Conservation (phyloP, 2,888 invertebrate genomes). For the Troides oblongomaculatus region DNA sequence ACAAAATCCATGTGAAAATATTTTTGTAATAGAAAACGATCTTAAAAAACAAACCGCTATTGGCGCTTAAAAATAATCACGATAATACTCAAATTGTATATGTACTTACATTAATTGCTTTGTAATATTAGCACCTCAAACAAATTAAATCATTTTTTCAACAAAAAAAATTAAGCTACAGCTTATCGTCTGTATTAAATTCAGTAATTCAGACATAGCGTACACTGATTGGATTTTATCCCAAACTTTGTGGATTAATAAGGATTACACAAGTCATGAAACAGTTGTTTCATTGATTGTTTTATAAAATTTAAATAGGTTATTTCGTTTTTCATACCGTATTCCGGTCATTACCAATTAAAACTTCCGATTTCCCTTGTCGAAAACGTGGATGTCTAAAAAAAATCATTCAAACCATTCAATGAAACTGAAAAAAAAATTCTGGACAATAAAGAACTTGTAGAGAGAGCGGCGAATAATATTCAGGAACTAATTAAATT, state of each 20-base stretch:
- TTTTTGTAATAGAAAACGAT: not conserved
- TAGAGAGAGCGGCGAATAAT: not conserved
- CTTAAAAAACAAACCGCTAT: too few relatives aligned
- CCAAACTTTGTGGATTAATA: constrained; percentile 38
- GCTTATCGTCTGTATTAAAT: constrained; percentile 1
- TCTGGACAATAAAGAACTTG: not conserved
- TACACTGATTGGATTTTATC: constrained; percentile 37
- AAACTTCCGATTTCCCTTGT: not conserved
- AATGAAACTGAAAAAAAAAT: not conserved
- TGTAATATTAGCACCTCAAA: not conserved
- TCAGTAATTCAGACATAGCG: constrained; percentile 8
- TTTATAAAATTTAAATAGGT: constrained; percentile 5
- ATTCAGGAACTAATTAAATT: not conserved
- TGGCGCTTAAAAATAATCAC: too few relatives aligned
- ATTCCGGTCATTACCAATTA: not conserved
- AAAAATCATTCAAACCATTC: not conserved
- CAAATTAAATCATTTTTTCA: not conserved
- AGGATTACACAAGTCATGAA: constrained; percentile 21
- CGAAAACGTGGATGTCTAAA: not conserved
- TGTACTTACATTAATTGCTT: too few relatives aligned
- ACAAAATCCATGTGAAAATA: not conserved
- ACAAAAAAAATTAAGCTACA: not conserved
- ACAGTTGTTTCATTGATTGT: constrained; percentile 4
- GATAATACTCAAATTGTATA: too few relatives aligned
- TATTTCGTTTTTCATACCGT: not conserved